These are phyloP conservation scores for Stomorhina lunata DNA, from an alignment of 2,888 invertebrate species.

Conservation along the genomic window DNA sequence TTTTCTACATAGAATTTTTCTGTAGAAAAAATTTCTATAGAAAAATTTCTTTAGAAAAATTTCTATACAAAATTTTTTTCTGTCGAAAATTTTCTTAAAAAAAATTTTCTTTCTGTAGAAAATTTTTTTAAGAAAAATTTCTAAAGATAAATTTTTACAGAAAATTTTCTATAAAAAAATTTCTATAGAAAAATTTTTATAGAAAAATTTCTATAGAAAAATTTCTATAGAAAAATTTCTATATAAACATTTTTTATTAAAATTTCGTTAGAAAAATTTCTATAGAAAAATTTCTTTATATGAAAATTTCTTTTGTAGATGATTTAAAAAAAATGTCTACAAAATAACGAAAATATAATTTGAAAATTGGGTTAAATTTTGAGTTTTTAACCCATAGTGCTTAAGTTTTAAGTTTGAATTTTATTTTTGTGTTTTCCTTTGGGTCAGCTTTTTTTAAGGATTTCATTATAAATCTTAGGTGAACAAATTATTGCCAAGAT, in stretches of 20 bases:
- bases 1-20: no score
- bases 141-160: not conserved
- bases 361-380: not conserved
- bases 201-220: not conserved
- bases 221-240: not conserved
- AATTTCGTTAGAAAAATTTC: not conserved
- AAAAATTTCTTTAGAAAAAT: not conserved
- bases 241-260: not conserved
- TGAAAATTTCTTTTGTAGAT: no score
- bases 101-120: no score
- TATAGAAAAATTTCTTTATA: no score
- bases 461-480: slow-evolving; percentile 36
- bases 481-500: slow-evolving; percentile 42
- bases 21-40: not conserved
- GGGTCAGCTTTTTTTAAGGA: not conserved
- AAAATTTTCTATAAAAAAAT: not conserved
- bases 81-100: no score
- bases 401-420: not conserved
- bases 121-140: not conserved
- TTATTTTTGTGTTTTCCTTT: not conserved
- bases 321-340: no score
- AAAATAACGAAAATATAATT: no score
- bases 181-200: not conserved
- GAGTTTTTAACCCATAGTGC: slow-evolving; percentile 8
- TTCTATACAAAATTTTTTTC: not conserved